phyloP scores from a whole-genome alignment of 2,797 vertebrate genomes.

The Phataginus tricuspis region DNA sequence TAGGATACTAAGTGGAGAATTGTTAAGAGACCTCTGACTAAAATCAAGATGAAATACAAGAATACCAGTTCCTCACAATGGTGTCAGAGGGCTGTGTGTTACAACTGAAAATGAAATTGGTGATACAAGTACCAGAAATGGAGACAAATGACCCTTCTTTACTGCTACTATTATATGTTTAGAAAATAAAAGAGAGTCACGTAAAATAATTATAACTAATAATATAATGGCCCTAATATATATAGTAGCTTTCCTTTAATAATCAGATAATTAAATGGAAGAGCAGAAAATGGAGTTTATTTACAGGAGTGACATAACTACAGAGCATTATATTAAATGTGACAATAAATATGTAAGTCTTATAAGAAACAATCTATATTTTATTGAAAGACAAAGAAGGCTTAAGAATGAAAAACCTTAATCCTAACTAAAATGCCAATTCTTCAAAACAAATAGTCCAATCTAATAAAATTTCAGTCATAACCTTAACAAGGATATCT shows the following conservation, averaged over 20 bases:
- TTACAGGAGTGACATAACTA: background rate
- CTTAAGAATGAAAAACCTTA: background rate
- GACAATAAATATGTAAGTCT: background rate
- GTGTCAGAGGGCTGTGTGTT: background rate
- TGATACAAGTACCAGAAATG: background rate
- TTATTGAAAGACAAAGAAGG: background rate
- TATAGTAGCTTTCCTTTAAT: background rate
- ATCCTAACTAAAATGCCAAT: constrained; percentile 14
- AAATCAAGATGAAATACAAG: background rate
- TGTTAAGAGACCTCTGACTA: background rate
- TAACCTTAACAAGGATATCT: background rate
- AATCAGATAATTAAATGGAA: background rate
- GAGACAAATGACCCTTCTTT: background rate
- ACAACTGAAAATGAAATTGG: background rate
- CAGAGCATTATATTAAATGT: background rate
- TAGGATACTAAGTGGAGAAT: background rate
- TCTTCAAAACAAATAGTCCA: background rate
- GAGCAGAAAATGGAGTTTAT: background rate
- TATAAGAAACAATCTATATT: background rate
- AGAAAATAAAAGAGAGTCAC: background rate
- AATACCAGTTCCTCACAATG: background rate
- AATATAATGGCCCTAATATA: background rate
- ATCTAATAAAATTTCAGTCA: background rate
- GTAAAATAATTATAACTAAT: background rate
- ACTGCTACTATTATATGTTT: background rate